These are phyloP conservation scores for Apostichopus leukothele DNA, from an alignment of 53 echinoderm and acorn worm species.

Conservation along the genomic window DNA sequence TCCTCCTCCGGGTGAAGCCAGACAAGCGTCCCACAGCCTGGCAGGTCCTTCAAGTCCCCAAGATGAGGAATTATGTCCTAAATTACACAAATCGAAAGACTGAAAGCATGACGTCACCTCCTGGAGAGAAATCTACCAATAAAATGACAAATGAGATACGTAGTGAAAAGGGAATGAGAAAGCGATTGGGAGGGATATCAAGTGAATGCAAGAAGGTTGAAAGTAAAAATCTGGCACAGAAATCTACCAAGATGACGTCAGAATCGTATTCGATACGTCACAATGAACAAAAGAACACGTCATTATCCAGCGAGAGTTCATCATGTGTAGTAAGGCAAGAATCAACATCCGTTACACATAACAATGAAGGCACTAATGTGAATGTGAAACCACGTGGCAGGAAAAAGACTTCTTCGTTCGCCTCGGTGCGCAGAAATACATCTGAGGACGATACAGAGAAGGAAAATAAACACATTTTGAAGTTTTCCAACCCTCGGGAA, in stretches of 20 bases:
- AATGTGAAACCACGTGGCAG: too few species aligned
- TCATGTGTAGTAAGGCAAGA: not conserved
- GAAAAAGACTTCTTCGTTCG: too few species aligned
- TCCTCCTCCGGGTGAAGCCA: constrained; percentile 73
- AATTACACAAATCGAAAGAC: constrained; percentile 57
- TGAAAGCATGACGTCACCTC: constrained; percentile 16
- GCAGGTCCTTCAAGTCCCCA: constrained; percentile 62
- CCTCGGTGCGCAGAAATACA: too few species aligned
- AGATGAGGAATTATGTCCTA: constrained; percentile 54
- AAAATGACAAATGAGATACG: not conserved
- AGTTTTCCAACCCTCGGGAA: too few species aligned
- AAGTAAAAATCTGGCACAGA: not conserved
- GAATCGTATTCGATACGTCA: too few species aligned
- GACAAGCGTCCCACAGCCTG: constrained; percentile 72
- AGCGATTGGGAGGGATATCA: not conserved
- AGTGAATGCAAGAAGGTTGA: not conserved
- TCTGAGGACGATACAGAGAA: too few species aligned
- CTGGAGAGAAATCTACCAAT: not conserved
- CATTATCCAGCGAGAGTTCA: not conserved
- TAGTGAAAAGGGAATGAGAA: not conserved
- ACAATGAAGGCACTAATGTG: too few species aligned
- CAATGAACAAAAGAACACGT: not conserved
- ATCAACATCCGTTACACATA: too few species aligned
- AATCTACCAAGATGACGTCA: not conserved
- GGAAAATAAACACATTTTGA: too few species aligned